Evolutionary conservation across 2,888 invertebrate genomes (phyloP).

Genomic region (Zeuzera pyrina): DNA sequence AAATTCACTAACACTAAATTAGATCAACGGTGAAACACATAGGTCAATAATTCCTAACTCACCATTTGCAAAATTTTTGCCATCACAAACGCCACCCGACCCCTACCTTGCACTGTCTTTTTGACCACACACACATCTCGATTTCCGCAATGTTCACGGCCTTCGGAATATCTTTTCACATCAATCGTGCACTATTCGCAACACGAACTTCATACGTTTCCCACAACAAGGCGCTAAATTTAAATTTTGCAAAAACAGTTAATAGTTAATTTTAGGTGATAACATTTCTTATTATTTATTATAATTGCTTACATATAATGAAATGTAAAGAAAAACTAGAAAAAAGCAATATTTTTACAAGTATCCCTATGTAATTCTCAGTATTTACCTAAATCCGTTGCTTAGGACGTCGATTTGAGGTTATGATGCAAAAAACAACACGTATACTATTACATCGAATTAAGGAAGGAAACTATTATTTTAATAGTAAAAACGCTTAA

Average conservation of each 20-base stretch:
- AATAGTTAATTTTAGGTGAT: background rate
- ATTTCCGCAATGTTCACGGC: conserved; percentile 77
- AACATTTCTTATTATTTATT: background rate
- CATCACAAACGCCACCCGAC: conserved; percentile 86
- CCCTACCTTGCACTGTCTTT: conserved; percentile 83
- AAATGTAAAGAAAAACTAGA: too few species aligned
- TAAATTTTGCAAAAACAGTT: conserved; percentile 38
- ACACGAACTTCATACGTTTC: conserved; percentile 72
- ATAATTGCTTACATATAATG: too few species aligned
- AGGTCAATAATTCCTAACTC: conserved; percentile 74
- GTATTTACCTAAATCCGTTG: too few species aligned
- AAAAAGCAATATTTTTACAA: too few species aligned
- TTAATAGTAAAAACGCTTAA: too few species aligned
- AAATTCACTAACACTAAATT: conserved; percentile 55
- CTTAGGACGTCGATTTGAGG: too few species aligned
- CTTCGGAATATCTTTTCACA: conserved; percentile 77
- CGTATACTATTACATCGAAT: too few species aligned
- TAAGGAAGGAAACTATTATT: too few species aligned
- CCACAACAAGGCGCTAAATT: conserved; percentile 58
- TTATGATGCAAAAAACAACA: too few species aligned
- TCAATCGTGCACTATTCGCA: conserved; percentile 75
- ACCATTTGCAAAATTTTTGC: conserved; percentile 85
- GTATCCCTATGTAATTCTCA: too few species aligned
- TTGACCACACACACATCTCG: conserved; percentile 75
- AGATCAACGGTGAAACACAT: conserved; percentile 43